phyloP scores from a whole-genome alignment of 2,113 vertebrate species.

The Oryzias melastigma region DNA sequence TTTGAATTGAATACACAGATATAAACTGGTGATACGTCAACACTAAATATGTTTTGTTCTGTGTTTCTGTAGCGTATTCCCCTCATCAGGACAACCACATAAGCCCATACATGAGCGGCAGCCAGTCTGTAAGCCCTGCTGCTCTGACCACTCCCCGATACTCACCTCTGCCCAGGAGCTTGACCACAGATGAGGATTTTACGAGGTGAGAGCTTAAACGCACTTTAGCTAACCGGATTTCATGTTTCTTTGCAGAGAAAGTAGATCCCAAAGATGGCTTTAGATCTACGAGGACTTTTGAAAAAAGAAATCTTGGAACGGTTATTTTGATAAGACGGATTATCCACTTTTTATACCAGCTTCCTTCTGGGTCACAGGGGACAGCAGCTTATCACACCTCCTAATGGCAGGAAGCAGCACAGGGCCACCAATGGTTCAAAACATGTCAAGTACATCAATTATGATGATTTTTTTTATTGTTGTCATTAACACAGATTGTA shows the following conservation, averaged over 20 bases:
- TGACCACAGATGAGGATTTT: conserved; percentile 90
- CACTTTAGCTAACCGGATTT: not conserved
- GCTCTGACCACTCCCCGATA: conserved; percentile 83
- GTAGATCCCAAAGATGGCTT: not conserved
- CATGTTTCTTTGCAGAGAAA: not conserved
- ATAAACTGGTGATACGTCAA: fast-evolving
- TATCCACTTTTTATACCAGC: not conserved
- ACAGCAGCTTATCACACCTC: no score
- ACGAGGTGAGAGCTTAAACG: conserved; percentile 80
- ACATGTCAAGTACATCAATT: no score
- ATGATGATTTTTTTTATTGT: no score
- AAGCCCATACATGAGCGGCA: conserved; percentile 82
- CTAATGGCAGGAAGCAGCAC: no score
- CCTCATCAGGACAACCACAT: conserved; percentile 92
- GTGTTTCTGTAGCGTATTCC: conserved; percentile 82
- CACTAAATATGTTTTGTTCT: not conserved
- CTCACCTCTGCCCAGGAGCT: conserved; percentile 87
- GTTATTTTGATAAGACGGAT: no score
- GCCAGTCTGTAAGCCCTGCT: conserved; percentile 84
- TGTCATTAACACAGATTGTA: no score
- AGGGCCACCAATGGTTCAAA: no score
- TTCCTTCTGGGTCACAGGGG: not conserved
- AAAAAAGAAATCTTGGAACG: no score
- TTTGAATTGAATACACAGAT: not conserved
- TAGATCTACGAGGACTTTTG: no score